Conservation (phyloP, 2,888 invertebrate genomes). For the Drosophila cognata region DNA sequence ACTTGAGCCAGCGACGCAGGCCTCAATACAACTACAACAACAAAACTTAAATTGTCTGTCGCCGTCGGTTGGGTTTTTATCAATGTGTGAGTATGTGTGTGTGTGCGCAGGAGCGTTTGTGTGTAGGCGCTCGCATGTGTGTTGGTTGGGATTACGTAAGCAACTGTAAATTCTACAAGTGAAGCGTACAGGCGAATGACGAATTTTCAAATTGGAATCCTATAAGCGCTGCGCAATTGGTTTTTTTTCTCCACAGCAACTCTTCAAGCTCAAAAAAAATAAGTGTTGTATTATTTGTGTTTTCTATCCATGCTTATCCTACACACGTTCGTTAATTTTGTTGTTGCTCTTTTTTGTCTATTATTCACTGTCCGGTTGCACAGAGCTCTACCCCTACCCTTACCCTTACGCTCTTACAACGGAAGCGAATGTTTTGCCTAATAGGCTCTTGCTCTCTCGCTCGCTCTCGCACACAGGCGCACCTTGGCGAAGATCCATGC, state of each 20-base stretch:
- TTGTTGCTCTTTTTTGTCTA: conserved; percentile 52
- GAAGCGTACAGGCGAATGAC: conserved; percentile 58
- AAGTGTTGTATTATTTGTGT: conserved; percentile 8
- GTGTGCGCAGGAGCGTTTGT: conserved; percentile 62
- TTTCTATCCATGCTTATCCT: conserved; percentile 52
- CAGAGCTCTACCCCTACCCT: conserved; percentile 34
- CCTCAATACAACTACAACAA: conserved; percentile 44
- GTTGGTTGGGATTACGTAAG: conserved; percentile 70
- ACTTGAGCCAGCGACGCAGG: conserved; percentile 74
- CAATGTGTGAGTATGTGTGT: conserved; percentile 25
- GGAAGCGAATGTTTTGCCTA: conserved; percentile 72
- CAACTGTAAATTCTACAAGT: conserved; percentile 77
- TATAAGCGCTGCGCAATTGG: conserved; percentile 59
- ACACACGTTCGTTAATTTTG: conserved; percentile 32
- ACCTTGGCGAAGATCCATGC: conserved; percentile 64
- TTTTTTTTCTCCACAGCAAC: conserved; percentile 12
- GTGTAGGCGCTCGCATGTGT: conserved; percentile 55
- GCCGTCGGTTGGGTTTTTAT: conserved; percentile 17
- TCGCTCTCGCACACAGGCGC: conserved; percentile 45
- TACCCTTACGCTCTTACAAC: conserved; percentile 63
- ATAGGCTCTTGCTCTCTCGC: conserved; percentile 60
- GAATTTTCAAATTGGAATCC: conserved; percentile 68
- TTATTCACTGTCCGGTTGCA: conserved; percentile 44
- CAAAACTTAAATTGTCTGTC: conserved; percentile 47
- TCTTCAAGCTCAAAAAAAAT: conserved; percentile 33